These are phyloP conservation scores for Volucella inflata DNA, from an alignment of 2,888 invertebrate genomes.

Conservation along the genomic window DNA sequence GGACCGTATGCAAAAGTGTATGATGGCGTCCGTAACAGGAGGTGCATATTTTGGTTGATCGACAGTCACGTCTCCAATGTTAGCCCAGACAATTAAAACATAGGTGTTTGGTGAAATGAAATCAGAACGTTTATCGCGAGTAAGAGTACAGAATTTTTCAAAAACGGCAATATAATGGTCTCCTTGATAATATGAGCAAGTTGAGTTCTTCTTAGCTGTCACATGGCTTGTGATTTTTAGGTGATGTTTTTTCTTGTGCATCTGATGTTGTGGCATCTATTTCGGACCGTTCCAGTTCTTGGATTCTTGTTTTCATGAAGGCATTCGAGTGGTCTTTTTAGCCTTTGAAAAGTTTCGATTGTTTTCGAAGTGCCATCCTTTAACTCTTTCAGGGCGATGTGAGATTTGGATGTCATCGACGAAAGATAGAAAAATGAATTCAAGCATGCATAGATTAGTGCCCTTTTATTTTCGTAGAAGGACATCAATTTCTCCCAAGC, in stretches of 20 bases:
- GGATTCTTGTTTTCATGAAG: conserved; percentile 17
- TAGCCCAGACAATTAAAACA: too few species aligned
- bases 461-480: conserved; percentile 16
- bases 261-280: neutral
- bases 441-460: too few species aligned
- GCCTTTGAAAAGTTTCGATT: conserved; percentile 26
- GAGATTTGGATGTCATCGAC: conserved; percentile 7
- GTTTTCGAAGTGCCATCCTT: conserved; percentile 24
- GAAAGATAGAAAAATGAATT: conserved; percentile 4
- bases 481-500: conserved; percentile 2
- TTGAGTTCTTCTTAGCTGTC: too few species aligned
- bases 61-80: conserved; percentile 1
- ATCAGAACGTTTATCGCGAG: conserved; percentile 16
- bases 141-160: conserved; percentile 1
- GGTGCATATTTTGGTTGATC: conserved; percentile 4
- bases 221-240: too few species aligned
- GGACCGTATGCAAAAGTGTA: neutral
- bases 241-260: too few species aligned
- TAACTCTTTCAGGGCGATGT: neutral
- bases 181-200: conserved; percentile 21
- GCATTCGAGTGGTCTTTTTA: neutral
- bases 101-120: conserved; percentile 3
- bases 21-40: neutral
- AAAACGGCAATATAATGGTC: conserved; percentile 6
- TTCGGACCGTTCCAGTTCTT: conserved; percentile 6